Evolutionary conservation across 1,140 invertebrate species (phyloP).

Genomic region (Magallana angulata): DNA sequence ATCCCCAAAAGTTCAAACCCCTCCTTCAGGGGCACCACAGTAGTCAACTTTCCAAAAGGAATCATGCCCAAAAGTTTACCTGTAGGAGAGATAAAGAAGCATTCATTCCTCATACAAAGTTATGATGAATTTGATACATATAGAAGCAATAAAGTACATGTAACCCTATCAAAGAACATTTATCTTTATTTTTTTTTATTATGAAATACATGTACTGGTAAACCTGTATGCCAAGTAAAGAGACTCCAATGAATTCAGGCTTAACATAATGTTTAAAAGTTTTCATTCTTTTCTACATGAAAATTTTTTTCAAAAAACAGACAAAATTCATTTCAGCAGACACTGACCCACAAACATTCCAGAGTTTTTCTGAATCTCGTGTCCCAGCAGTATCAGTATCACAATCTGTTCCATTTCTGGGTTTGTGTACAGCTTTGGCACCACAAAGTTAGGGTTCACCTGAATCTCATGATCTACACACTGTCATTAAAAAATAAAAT

Average conservation of each 20-base stretch:
- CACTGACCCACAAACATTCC: slow-evolving; percentile 72
- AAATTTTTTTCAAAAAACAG: neutral
- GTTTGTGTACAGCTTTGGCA: slow-evolving; percentile 69
- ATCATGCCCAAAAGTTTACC: slow-evolving; percentile 69
- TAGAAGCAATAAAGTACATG: too few species aligned
- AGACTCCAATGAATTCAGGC: neutral
- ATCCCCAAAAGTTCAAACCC: slow-evolving; percentile 76
- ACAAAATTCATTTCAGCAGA: neutral
- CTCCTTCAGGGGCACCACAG: slow-evolving; percentile 58
- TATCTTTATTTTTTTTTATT: too few species aligned
- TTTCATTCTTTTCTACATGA: neutral
- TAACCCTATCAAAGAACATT: too few species aligned
- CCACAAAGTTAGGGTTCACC: slow-evolving; percentile 64
- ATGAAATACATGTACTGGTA: too few species aligned
- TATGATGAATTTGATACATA: too few species aligned
- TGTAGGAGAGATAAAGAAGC: slow-evolving; percentile 31
- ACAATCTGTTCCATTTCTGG: slow-evolving; percentile 75
- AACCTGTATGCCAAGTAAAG: neutral
- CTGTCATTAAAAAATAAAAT: slow-evolving; percentile 61
- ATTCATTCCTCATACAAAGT: too few species aligned
- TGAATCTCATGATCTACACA: slow-evolving; percentile 70
- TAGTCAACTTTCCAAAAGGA: slow-evolving; percentile 69
- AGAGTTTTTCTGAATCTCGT: slow-evolving; percentile 69
- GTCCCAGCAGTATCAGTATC: slow-evolving; percentile 70
- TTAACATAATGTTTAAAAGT: neutral